Conservation (phyloP, 1,140 invertebrate genomes). For the Cylas formicarius region DNA sequence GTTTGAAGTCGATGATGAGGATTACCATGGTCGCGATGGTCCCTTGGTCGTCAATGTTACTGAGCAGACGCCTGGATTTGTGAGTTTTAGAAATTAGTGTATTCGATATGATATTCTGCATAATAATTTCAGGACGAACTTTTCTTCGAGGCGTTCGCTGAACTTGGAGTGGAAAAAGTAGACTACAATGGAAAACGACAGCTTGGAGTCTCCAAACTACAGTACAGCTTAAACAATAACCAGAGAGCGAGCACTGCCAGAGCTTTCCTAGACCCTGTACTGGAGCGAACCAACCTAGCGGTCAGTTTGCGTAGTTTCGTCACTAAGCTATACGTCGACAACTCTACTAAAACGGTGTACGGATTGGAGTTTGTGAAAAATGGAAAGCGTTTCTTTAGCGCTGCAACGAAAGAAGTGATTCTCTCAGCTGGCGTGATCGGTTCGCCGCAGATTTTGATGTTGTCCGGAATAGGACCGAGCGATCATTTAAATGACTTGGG, state of each 20-base stretch:
- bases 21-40: constrained; percentile 14
- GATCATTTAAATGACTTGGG: constrained; percentile 57
- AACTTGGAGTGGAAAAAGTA: constrained; percentile 25
- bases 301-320: no score
- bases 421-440: constrained; percentile 66
- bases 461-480: constrained; percentile 73
- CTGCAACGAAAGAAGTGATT: constrained; percentile 61
- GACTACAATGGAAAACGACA: constrained; percentile 34
- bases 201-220: constrained; percentile 6
- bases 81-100: no score
- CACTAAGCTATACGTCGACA: no score
- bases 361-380: constrained; percentile 61
- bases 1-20: not conserved
- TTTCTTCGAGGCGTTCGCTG: constrained; percentile 32
- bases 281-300: no score
- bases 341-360: constrained; percentile 51
- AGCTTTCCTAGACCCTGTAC: constrained; percentile 6
- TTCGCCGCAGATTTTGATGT: constrained; percentile 70
- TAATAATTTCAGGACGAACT: constrained; percentile 3
- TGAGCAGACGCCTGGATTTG: not conserved
- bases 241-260: constrained; percentile 31
- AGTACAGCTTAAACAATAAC: constrained; percentile 12
- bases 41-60: constrained; percentile 4
- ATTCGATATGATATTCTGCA: no score
- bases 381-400: constrained; percentile 40